A percentile compares a stretch with the other conserved stretches of the same genome.
phyloP scores from a whole-genome alignment of 2,888 invertebrate genomes.

The Dolichopus griseipennis region DNA sequence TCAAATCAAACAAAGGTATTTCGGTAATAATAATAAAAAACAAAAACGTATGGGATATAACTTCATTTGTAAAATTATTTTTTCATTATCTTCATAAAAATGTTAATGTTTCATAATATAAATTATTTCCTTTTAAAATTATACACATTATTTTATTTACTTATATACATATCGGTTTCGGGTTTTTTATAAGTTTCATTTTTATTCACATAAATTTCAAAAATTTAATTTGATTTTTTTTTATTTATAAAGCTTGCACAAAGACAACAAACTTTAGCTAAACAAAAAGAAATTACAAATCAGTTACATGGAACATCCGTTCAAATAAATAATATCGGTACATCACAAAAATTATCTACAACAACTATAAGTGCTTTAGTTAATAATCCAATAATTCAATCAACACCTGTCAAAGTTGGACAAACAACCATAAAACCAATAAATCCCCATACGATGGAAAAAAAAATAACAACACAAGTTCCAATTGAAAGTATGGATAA shows the following conservation, averaged over 20 bases:
- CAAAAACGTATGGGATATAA: no score
- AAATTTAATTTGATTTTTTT: neutral
- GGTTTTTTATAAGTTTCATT: neutral
- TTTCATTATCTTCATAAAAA: no score
- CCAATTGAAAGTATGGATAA: slow-evolving; percentile 27
- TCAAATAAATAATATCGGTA: slow-evolving; percentile 22
- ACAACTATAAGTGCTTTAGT: slow-evolving; percentile 39
- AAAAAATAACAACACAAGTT: slow-evolving; percentile 29
- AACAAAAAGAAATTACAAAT: slow-evolving; percentile 50
- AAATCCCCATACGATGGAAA: slow-evolving; percentile 31
- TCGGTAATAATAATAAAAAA: no score
- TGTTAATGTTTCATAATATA: no score
- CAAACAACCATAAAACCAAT: slow-evolving; percentile 42
- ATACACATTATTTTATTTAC: no score
- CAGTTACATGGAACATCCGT: slow-evolving; percentile 39
- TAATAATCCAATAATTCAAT: slow-evolving; percentile 40
- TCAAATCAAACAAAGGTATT: no score
- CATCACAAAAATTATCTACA: slow-evolving; percentile 35
- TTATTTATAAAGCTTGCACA: slow-evolving; percentile 51
- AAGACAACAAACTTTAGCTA: slow-evolving; percentile 57
- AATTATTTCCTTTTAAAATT: no score
- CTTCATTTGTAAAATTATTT: no score
- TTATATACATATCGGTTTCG: neutral
- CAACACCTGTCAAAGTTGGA: slow-evolving; percentile 39
- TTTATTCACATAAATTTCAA: neutral